phyloP scores from a whole-genome alignment of 2,113 vertebrate genomes.

The Corythaixoides concolor region DNA sequence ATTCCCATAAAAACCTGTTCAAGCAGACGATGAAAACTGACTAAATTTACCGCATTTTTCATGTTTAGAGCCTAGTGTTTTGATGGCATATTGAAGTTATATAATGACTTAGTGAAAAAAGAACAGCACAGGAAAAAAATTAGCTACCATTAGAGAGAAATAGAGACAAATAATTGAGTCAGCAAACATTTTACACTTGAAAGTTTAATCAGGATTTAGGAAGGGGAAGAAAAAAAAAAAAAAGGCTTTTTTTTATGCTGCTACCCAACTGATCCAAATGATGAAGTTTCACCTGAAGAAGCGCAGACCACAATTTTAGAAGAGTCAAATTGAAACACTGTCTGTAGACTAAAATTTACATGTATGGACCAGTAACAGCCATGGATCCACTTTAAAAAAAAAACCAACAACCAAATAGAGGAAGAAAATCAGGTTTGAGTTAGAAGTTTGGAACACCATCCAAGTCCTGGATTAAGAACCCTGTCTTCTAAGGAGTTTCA shows the following conservation, averaged over 20 bases:
- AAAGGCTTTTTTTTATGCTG: neutral
- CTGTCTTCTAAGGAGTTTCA: neutral
- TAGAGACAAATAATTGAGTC: neutral
- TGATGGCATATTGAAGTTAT: neutral
- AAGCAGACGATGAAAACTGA: neutral
- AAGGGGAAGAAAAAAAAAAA: accelerated
- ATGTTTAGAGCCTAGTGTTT: neutral
- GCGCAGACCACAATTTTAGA: neutral
- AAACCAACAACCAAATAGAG: neutral
- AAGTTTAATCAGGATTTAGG: neutral
- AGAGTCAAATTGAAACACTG: neutral
- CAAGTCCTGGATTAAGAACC: neutral
- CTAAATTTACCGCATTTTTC: neutral
- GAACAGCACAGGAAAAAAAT: neutral
- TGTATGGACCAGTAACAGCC: neutral
- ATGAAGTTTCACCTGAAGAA: neutral
- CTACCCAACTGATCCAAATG: neutral
- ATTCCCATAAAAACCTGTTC: neutral
- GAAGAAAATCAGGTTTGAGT: neutral
- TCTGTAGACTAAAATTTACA: neutral
- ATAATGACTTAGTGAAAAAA: neutral
- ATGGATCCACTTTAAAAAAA: neutral
- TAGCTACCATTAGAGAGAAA: neutral
- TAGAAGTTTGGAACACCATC: neutral
- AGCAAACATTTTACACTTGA: neutral